Evolutionary conservation across 2,888 invertebrate genomes (phyloP), one percentile per base, ranked within the genome.

Genomic region (Stenodera caucasica): DNA sequence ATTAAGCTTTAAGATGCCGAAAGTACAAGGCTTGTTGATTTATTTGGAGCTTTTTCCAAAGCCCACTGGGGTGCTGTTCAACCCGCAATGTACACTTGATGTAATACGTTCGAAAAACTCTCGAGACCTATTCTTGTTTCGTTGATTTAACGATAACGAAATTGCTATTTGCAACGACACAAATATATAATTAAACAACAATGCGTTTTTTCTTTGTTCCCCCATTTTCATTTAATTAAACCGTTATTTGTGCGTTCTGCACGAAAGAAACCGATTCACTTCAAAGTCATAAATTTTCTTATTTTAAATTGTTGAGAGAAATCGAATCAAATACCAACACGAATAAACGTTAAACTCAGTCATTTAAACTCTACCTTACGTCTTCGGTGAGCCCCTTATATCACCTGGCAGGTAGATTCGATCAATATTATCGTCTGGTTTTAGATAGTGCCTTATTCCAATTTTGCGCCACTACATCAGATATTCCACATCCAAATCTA

Each of bases 391-490:
- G 21, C 40, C 33, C 33, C 58, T 49, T 33, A 51, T 51, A 56
- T 56, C 66, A 70, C 70, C 69, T 70, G 68, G 60, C 66, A 69
- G 70, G 68, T 60, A 40, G 18, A 21, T 49, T 51, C 66, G 71
- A 70, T 71, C 71, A 69, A 71, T 71, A 71, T 64, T 58, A 55
- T 59, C 61, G 69, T 70, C 67, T 67, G 66, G 63, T 5, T 26
- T 26, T 26, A 26, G 5, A 26, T 26, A 26, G 26, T 26, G 26
- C n/a, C n/a, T n/a, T n/a, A n/a, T n/a, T n/a, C n/a, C n/a, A n/a
- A n/a, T n/a, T n/a, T n/a, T n/a, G n/a, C n/a, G n/a, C n/a, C n/a
- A n/a, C n/a, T n/a, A n/a, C n/a, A n/a, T n/a, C n/a, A n/a, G n/a
- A n/a, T n/a, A n/a, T n/a, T n/a, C n/a, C n/a, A n/a, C n/a, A n/a